Evolutionary conservation across 2,888 invertebrate species (phyloP).

Genomic region (Lissonota sp.): DNA sequence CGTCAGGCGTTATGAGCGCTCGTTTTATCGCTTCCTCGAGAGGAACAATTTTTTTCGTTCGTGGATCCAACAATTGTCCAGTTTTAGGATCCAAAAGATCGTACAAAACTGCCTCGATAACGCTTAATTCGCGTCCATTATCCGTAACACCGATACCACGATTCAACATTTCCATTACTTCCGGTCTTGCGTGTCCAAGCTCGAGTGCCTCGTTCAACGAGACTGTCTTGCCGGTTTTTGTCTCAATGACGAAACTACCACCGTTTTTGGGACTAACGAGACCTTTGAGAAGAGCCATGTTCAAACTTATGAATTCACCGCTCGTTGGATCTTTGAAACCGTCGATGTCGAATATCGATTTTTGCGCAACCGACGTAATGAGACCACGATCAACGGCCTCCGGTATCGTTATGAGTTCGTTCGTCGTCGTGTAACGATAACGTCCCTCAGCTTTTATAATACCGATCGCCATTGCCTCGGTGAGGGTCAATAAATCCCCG

Average conservation of each 20-base stretch:
- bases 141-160: constrained; percentile 93
- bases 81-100: constrained; percentile 95
- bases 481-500: constrained; percentile 92
- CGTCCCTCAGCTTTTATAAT: constrained; percentile 90
- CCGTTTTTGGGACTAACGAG: constrained; percentile 90
- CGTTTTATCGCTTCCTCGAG: constrained; percentile 94
- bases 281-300: constrained; percentile 91
- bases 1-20: constrained; percentile 93
- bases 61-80: constrained; percentile 92
- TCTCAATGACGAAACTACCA: constrained; percentile 89
- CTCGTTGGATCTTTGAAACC: constrained; percentile 94
- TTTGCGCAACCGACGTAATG: constrained; percentile 93
- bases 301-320: constrained; percentile 93
- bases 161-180: constrained; percentile 93
- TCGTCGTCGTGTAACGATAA: constrained; percentile 90
- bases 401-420: constrained; percentile 88
- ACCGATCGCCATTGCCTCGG: constrained; percentile 93
- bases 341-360: constrained; percentile 96
- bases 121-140: constrained; percentile 90
- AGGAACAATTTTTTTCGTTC: constrained; percentile 89
- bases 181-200: constrained; percentile 91
- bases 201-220: constrained; percentile 92
- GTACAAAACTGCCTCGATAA: constrained; percentile 94
- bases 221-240: constrained; percentile 90
- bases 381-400: constrained; percentile 96